Percentiles rank a stretch among this genome's conserved stretches.
phyloP scores from a whole-genome alignment of 2,797 vertebrate species.

The Pteropus rufus region DNA sequence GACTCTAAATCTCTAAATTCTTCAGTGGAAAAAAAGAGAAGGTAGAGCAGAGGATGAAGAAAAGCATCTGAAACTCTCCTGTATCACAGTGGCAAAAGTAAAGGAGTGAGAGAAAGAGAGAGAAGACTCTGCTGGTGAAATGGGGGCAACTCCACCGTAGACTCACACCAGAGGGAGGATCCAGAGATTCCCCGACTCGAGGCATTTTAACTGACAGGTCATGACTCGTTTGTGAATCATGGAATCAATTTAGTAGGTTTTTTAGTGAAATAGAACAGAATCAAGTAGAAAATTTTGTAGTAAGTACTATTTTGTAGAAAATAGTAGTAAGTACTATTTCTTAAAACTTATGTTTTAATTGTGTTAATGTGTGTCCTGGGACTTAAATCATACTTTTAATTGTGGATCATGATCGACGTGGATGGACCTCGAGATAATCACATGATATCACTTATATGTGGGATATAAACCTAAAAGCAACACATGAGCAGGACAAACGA shows the following conservation, averaged over 20 bases:
- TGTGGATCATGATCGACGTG: not conserved
- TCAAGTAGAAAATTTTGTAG: not conserved
- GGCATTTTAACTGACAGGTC: not conserved
- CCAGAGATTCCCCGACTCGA: no score
- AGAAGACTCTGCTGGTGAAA: not conserved
- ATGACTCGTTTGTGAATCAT: not conserved
- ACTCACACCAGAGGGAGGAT: accelerated
- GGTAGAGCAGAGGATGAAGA: not conserved
- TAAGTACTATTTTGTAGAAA: not conserved
- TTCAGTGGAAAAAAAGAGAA: no score
- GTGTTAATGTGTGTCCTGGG: not conserved
- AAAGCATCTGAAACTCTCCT: not conserved
- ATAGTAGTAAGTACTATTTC: not conserved
- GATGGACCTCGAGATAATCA: no score
- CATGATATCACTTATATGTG: no score
- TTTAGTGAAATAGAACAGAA: not conserved
- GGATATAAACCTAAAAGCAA: no score
- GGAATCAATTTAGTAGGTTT: not conserved
- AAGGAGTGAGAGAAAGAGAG: not conserved
- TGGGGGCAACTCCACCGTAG: not conserved
- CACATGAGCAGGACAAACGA: no score
- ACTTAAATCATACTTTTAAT: not conserved
- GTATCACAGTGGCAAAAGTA: not conserved
- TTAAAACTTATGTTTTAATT: not conserved
- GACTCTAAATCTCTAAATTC: not conserved